Percentiles rank a stretch among this genome's conserved stretches.
phyloP scores from a whole-genome alignment of 2,888 invertebrate genomes.

The Ichneumoninae sp. region DNA sequence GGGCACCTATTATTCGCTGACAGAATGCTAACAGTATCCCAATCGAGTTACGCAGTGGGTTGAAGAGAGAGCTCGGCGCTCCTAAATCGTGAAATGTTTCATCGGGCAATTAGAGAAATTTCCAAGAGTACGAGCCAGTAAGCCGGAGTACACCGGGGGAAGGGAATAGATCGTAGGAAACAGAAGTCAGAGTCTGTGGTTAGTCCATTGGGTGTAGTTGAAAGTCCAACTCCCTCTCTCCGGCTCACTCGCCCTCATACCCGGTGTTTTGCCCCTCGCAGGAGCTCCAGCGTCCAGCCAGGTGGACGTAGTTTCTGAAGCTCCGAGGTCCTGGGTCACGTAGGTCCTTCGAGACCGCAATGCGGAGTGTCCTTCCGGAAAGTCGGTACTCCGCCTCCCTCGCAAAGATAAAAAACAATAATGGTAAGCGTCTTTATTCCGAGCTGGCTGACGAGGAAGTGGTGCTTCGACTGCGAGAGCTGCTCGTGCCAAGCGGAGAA shows the following conservation, averaged over 20 bases:
- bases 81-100: slow-evolving; percentile 23
- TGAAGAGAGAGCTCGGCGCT: background rate
- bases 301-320: slow-evolving; percentile 34
- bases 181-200: slow-evolving; percentile 9
- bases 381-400: slow-evolving; percentile 45
- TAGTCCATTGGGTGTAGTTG: slow-evolving; percentile 55
- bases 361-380: slow-evolving; percentile 67
- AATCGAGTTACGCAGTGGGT: background rate
- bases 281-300: slow-evolving; percentile 18
- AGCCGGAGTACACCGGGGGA: slow-evolving; percentile 5
- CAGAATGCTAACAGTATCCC: slow-evolving; percentile 16
- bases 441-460: slow-evolving; percentile 45
- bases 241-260: background rate
- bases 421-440: slow-evolving; percentile 61
- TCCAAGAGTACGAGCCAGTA: slow-evolving; percentile 14
- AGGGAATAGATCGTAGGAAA: slow-evolving; percentile 14
- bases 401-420: slow-evolving; percentile 66
- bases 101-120: slow-evolving; percentile 45
- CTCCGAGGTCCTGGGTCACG: slow-evolving; percentile 72
- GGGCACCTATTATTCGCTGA: background rate
- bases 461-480: background rate
- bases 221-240: slow-evolving; percentile 36
- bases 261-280: slow-evolving; percentile 33
- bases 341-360: slow-evolving; percentile 72
- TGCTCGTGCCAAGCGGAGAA: slow-evolving; percentile 1